Conservation (phyloP, 2,113 vertebrate genomes). For the Neotoma lepida region DNA sequence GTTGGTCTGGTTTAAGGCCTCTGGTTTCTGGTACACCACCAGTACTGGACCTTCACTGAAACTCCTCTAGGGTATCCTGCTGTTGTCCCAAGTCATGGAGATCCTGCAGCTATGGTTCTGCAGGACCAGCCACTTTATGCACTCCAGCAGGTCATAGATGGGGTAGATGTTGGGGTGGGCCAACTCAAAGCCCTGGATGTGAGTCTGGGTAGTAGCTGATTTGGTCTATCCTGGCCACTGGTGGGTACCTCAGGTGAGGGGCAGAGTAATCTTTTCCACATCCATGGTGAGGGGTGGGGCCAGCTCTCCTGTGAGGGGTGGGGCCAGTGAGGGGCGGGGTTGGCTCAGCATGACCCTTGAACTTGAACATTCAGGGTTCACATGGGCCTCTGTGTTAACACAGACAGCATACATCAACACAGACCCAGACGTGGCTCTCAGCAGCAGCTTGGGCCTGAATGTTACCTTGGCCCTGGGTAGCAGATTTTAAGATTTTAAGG, state of each 20-base stretch:
- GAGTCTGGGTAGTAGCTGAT: too few species aligned
- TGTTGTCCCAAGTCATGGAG: background rate
- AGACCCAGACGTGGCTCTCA: background rate
- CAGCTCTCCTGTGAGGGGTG: too few species aligned
- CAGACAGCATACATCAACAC: background rate
- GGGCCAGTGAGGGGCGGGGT: background rate
- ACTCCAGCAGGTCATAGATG: too few species aligned
- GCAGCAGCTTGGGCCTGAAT: background rate
- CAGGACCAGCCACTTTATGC: too few species aligned
- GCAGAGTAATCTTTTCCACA: too few species aligned
- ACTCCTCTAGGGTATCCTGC: background rate
- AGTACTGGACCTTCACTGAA: background rate
- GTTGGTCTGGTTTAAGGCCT: too few species aligned
- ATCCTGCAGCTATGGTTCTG: background rate
- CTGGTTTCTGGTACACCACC: background rate
- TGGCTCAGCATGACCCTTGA: background rate
- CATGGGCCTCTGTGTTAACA: background rate
- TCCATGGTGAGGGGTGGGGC: too few species aligned
- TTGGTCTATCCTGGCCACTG: too few species aligned
- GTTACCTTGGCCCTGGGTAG: background rate
- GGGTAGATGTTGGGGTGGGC: too few species aligned
- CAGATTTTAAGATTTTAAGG: conserved; percentile 20
- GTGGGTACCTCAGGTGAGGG: rapidly evolving
- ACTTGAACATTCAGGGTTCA: background rate
- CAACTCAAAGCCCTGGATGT: too few species aligned